Conservation (phyloP, 2,797 vertebrate genomes). For the Falco columbarius region DNA sequence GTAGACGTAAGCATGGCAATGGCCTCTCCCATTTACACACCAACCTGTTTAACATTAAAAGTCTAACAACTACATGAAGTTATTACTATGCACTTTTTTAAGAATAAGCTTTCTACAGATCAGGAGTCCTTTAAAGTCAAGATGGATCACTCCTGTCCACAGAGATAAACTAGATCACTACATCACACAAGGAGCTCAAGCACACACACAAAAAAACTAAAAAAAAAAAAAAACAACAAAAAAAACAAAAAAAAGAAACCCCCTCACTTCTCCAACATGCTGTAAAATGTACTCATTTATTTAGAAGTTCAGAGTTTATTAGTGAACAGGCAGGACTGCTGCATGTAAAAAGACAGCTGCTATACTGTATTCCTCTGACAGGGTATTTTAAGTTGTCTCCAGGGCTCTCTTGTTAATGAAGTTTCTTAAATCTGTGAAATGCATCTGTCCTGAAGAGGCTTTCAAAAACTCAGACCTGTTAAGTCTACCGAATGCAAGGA, state of each 20-base stretch:
- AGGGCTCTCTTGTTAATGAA: neutral
- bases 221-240: neutral
- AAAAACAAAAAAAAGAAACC: neutral
- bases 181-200: neutral
- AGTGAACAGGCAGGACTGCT: neutral
- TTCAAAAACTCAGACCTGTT: neutral
- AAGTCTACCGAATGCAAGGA: neutral
- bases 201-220: neutral
- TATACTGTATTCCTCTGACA: neutral
- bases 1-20: neutral
- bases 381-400: neutral
- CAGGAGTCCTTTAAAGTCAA: neutral
- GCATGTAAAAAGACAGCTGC: neutral
- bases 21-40: neutral
- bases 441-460: neutral
- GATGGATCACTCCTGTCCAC: neutral
- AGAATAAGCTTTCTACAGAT: neutral
- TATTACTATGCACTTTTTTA: neutral
- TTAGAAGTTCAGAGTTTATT: neutral
- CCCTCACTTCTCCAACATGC: neutral
- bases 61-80: neutral
- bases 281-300: neutral
- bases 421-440: neutral
- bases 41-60: neutral
- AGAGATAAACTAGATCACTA: neutral